These are phyloP conservation scores for Psittacula derbiana DNA, from an alignment of 2,797 vertebrate species.

Conservation along the genomic window DNA sequence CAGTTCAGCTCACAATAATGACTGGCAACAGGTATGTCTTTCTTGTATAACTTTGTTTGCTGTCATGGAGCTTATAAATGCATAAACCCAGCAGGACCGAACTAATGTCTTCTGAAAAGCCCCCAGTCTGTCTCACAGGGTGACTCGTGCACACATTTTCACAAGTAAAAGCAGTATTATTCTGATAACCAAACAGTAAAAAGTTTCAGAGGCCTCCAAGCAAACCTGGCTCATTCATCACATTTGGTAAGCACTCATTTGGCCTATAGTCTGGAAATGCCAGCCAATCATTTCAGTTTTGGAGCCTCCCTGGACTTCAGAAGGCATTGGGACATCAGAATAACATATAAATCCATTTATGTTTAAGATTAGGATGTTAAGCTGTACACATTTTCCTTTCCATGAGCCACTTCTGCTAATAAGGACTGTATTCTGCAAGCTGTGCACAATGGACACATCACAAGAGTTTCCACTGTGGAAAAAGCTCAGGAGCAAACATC, in stretches of 20 bases:
- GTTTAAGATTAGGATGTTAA: background rate
- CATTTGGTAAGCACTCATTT: background rate
- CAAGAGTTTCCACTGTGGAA: background rate
- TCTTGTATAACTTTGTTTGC: background rate
- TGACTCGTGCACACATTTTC: background rate
- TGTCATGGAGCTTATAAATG: background rate
- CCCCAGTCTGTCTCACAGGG: background rate
- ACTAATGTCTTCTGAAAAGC: background rate
- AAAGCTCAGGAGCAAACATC: background rate
- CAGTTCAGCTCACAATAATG: background rate
- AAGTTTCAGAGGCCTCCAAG: background rate
- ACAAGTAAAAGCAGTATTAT: background rate
- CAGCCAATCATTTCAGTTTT: background rate
- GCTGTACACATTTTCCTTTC: background rate
- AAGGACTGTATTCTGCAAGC: background rate
- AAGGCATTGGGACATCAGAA: background rate
- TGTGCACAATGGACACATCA: background rate
- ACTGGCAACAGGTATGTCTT: background rate
- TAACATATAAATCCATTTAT: background rate
- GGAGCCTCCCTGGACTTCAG: background rate
- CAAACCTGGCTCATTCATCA: background rate
- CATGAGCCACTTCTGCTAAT: background rate
- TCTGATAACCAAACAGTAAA: background rate
- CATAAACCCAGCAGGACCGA: background rate
- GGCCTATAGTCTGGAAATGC: background rate